Evolutionary conservation across 2,113 vertebrate species (phyloP), one percentile per base, ranked within the genome.

Genomic region (Tor tambroides): DNA sequence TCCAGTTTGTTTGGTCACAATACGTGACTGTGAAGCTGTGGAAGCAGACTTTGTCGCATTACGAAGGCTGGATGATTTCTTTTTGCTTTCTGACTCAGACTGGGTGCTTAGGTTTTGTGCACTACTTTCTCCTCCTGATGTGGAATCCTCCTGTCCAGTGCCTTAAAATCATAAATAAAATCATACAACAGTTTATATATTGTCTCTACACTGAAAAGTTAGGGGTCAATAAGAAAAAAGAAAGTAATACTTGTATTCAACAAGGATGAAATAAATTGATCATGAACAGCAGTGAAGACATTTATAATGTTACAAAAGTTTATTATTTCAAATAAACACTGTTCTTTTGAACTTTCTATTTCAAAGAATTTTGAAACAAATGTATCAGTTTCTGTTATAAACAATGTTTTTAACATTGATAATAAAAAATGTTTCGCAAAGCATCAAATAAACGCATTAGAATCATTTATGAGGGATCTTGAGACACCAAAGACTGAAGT

Each of bases 131-230:
- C 11, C 43, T 5, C 83, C 84, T 67, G 85, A 69, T 59, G 65
- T 77, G 11, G 92, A 93, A 76, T 95, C 95, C 88, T 84, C 91
- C 26, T 92, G 92, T 71, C 86, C 89, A 80, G 91, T 89, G 88
- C 85, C 97, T 98, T 94, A 93, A 87, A 11, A 67, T 49, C 51
- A 61, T 23, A 35, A 71, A 91, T 0, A 35, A 5, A 43, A 75
- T 49, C 43, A 46, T 46, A 12, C 43, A 46, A 43, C 38, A n/a
- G 5, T 43, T 43, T 10, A 23, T 38, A 67, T 17, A 30, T 30
- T 7, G 26, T 30, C 5, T 17, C 28, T 67, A 2, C 19, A 38
- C 69, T 38, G 5, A 72, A 72, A 72, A 23, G 46, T 49, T 49
- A 3, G 43, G 10, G 43, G 43, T 46, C 2, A 46, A 2, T 46